Evolutionary conservation across 1,140 invertebrate species (phyloP), one percentile per base, ranked within the genome.

Genomic region (Nephila pilipes): DNA sequence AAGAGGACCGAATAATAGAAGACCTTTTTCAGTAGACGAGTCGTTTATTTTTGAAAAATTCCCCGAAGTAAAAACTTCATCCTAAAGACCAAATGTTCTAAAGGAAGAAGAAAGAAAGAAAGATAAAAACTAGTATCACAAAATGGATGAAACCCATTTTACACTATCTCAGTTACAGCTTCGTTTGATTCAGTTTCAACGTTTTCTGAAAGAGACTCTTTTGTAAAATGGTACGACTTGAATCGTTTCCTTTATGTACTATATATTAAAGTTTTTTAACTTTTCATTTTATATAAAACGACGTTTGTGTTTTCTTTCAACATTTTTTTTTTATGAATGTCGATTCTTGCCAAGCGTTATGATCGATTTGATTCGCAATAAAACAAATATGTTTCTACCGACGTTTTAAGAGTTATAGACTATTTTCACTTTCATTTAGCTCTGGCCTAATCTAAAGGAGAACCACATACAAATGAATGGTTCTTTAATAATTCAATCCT

Each of bases 151-250:
- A 57, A 58, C n/a, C 54, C 83, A 85, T 83, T 83, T 83, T n/a
- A 83, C 38, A 83, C 55, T 85, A 58, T 85, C 29, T 58, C 83
- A 85, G 46, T 85, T 85, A 85, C 46, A 32, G 83, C 29, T 58
- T 36, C 55, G 83, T 85, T 38, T 85, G 83, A 85, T 85, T 58
- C 83, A 85, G 83, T 85, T 85, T 85, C 83, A 85, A 85, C n/a
- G 16, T 85, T 85, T 58, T 16, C 18, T 32, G 54, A 36, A 85
- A 85, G 83, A 85, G 55, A 85, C 29, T 60, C 83, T 57, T 57
- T 85, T 85, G 83, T 85, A 60, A 60, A 85, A 85, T 3, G 25
- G 57, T 58, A 58, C n/a, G 5, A 29, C 25, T 57, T 14, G 25
- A 58, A 25, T 58, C 55, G 18, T 16, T 60, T 25, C 25, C 16